Percentiles rank a stretch among this genome's conserved stretches.
These are phyloP conservation scores for Garrulus glandarius DNA, from an alignment of 2,797 vertebrate species.

Conservation along the genomic window DNA sequence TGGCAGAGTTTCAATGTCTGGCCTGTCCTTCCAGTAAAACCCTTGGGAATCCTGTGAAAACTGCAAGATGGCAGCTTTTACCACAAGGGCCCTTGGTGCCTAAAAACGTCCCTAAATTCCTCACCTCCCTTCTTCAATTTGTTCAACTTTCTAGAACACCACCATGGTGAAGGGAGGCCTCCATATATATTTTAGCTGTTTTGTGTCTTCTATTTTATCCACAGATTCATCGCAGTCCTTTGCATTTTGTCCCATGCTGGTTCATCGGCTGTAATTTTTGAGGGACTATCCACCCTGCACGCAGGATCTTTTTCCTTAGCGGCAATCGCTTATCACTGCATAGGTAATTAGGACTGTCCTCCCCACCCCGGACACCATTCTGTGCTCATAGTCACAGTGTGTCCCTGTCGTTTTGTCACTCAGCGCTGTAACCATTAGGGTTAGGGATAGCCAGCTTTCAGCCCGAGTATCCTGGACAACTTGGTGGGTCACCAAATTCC, in stretches of 20 bases:
- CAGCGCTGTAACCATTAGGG: rapidly evolving
- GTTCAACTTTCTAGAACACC: background rate
- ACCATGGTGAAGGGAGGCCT: background rate
- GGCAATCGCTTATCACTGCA: background rate
- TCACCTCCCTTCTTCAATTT: background rate
- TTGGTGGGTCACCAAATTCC: background rate
- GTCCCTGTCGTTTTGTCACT: background rate
- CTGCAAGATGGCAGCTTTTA: background rate
- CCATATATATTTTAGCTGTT: rapidly evolving
- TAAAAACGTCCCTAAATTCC: background rate
- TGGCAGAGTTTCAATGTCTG: rapidly evolving
- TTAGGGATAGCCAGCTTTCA: background rate
- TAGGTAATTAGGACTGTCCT: background rate
- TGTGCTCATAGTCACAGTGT: background rate
- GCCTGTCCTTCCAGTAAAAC: background rate
- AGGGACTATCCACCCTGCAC: background rate
- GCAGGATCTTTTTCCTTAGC: background rate
- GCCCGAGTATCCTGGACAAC: background rate
- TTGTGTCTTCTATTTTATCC: background rate
- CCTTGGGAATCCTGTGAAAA: background rate
- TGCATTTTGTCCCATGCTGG: background rate
- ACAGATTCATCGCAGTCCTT: background rate
- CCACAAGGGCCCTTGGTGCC: background rate
- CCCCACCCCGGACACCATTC: rapidly evolving
- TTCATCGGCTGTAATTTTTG: background rate